Evolutionary conservation across 2,888 invertebrate genomes (phyloP), one percentile per base, ranked within the genome.

Genomic region (Vannuccia rotundouncinata): DNA sequence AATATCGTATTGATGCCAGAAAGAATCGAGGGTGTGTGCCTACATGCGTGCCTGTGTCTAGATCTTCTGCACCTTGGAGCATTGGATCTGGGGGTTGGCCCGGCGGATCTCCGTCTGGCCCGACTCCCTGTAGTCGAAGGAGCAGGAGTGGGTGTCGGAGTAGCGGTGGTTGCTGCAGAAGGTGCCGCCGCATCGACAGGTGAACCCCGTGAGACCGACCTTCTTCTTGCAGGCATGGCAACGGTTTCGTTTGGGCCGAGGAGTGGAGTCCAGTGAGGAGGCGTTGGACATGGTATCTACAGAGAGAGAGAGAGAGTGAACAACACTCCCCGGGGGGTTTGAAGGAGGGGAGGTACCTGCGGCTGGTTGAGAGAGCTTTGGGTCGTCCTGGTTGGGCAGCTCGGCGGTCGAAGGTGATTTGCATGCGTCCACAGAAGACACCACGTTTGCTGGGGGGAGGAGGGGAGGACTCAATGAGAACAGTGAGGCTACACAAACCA

Each of bases 141-240:
- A 93, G 91, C 98, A 98, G 88, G 94, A 92, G 91, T 98, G 98
- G 91, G 96, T 95, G 91, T 97, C 96, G 90, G 96, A 96, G 92
- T 98, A 98, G 90, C 98, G 93, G 90, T 98, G 98, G 89, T 95
- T 92, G 88, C 95, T 93, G 91, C 98, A 98, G 91, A 93, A 98
- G 85, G 97, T 91, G 85, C 97, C 97, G 85, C 97, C 97, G 91
- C 98, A 98, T 88, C 98, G 94, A 91, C 98, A 98, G 90, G 95
- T 93, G 91, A 98, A 98, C 89, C 98, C 98, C 91, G 98, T 99
- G 87, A 99, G 92, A 88, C 98, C 99, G 90, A 99, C 96, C 92
- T 97, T 97, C 92, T 98, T 98, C 90, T 95, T 95, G 91, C 99
- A 99, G 86, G 93, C 92, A 87, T 85, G 83, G 90, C 99, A 99